These are phyloP conservation scores for Chironomus tentans DNA, from an alignment of 2,888 invertebrate species.

Conservation along the genomic window DNA sequence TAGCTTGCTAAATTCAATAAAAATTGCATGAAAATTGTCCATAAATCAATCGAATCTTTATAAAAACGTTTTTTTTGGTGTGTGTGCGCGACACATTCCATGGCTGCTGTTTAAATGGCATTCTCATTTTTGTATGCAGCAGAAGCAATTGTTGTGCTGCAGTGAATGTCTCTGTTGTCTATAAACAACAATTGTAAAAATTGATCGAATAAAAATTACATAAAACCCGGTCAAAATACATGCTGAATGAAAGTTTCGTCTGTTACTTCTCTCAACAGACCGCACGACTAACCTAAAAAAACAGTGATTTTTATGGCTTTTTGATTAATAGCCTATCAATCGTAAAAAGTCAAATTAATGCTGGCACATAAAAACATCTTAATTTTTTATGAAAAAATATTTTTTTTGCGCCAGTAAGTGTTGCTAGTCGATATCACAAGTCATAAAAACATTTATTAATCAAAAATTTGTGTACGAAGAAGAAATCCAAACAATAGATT, in stretches of 20 bases:
- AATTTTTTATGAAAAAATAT: background rate
- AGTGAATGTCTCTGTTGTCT: background rate
- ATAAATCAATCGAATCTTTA: background rate
- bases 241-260: background rate
- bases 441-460: background rate
- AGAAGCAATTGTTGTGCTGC: background rate
- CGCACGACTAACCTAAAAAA: background rate
- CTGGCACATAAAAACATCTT: background rate
- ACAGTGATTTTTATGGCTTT: background rate
- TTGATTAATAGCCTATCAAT: background rate
- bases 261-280: background rate
- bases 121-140: too few species aligned
- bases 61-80: too few species aligned
- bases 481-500: background rate
- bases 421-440: background rate
- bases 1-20: background rate
- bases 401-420: background rate
- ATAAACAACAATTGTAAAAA: background rate
- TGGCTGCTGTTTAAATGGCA: too few species aligned
- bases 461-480: background rate
- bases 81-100: background rate
- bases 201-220: background rate
- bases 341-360: background rate
- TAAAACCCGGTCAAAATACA: background rate
- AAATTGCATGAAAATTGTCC: background rate